These are phyloP conservation scores for Desmodus rotundus DNA, from an alignment of 2,113 vertebrate genomes.

Conservation along the genomic window DNA sequence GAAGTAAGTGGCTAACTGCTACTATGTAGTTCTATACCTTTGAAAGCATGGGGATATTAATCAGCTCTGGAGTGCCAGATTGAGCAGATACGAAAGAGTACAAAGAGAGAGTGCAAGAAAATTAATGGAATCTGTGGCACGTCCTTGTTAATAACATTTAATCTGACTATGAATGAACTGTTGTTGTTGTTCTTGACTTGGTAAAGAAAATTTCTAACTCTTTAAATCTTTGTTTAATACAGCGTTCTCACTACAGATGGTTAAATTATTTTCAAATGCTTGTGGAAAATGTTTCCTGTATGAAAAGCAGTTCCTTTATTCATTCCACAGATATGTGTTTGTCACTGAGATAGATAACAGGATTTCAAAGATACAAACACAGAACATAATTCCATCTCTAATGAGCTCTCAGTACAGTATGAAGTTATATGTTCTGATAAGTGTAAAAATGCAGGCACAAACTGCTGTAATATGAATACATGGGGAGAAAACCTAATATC, in stretches of 20 bases:
- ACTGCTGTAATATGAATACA: neutral
- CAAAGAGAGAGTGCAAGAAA: constrained; percentile 56
- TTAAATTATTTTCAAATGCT: neutral
- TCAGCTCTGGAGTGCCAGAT: constrained; percentile 48
- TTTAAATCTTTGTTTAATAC: neutral
- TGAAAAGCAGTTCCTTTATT: constrained; percentile 34
- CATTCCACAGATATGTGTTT: neutral
- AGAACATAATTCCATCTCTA: neutral
- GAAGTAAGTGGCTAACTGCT: constrained; percentile 45
- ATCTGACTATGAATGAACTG: constrained; percentile 27
- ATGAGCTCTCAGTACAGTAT: neutral
- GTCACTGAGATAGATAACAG: neutral
- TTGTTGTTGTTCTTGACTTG: constrained; percentile 33
- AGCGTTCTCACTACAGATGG: neutral
- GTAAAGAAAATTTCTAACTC: constrained; percentile 32
- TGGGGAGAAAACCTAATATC: neutral
- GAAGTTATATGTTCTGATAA: neutral
- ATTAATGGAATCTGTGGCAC: constrained; percentile 62
- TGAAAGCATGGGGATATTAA: constrained; percentile 56
- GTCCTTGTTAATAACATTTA: constrained; percentile 64
- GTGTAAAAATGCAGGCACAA: neutral
- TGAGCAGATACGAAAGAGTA: constrained; percentile 54
- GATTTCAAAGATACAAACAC: neutral
- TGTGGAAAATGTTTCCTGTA: neutral
- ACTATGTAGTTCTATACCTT: constrained; percentile 44